Evolutionary conservation across 2,113 vertebrate species (phyloP).

Genomic region (Megaceryle torquata): DNA sequence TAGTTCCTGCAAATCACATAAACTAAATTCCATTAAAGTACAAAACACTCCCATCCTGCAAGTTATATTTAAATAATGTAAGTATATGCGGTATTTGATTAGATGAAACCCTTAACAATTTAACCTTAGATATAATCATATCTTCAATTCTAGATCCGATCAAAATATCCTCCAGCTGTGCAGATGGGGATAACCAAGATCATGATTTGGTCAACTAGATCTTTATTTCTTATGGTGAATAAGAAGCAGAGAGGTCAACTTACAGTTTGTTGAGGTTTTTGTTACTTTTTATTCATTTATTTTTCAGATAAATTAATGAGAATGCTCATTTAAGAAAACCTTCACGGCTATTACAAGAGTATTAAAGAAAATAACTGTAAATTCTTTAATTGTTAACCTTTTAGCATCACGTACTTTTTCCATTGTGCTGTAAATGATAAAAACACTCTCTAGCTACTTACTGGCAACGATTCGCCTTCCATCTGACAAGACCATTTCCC

Average conservation of each 20-base stretch:
- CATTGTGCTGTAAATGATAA: not conserved
- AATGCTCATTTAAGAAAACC: not conserved
- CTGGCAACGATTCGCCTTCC: slow-evolving; percentile 91
- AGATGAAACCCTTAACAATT: not conserved
- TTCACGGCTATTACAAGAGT: not conserved
- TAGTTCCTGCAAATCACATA: not conserved
- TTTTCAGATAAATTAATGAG: not conserved
- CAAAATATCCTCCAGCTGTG: not conserved
- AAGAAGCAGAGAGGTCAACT: not conserved
- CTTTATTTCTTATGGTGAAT: not conserved
- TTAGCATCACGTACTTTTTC: not conserved
- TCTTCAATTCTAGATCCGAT: not conserved
- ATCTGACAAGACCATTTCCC: slow-evolving; percentile 96
- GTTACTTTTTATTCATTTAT: not conserved
- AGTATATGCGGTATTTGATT: not conserved
- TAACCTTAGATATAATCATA: not conserved
- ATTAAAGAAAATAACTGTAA: not conserved
- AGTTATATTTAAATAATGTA: not conserved
- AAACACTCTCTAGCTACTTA: slow-evolving; percentile 52
- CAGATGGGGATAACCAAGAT: not conserved
- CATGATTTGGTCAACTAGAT: not conserved
- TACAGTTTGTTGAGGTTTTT: not conserved
- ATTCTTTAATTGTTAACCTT: not conserved
- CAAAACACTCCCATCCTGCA: not conserved
- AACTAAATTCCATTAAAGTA: not conserved